Percentiles rank a stretch among this genome's conserved stretches.
These are phyloP conservation scores for Drosophila azteca DNA, from an alignment of 1,140 invertebrate genomes.

Conservation along the genomic window DNA sequence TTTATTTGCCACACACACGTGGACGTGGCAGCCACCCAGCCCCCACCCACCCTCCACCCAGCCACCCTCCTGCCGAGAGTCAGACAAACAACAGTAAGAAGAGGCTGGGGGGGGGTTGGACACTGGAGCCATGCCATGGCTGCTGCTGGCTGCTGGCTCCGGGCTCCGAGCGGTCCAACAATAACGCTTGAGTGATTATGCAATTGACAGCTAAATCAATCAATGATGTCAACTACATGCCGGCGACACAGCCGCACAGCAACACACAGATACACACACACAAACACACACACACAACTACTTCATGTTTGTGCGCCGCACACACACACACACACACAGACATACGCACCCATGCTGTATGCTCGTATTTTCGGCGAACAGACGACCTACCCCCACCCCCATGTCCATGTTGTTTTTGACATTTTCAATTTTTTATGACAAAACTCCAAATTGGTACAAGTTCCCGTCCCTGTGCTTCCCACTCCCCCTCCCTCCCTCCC, in stretches of 20 bases:
- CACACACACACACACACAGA: constrained; percentile 20
- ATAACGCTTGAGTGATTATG: constrained; percentile 83
- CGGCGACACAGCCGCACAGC: constrained; percentile 46
- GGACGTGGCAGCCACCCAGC: constrained; percentile 20
- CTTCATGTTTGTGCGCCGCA: constrained; percentile 16
- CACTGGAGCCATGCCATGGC: too few relatives aligned
- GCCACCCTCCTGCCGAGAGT: constrained; percentile 48
- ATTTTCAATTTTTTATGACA: constrained; percentile 82
- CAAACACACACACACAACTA: background rate
- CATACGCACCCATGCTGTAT: constrained; percentile 34
- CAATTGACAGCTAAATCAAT: constrained; percentile 83
- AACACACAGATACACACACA: constrained; percentile 5
- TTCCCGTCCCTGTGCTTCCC: too few relatives aligned
- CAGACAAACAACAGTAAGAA: constrained; percentile 44
- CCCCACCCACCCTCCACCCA: background rate
- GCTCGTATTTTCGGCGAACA: constrained; percentile 4
- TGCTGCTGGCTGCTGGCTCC: too few relatives aligned
- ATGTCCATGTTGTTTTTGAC: constrained; percentile 72
- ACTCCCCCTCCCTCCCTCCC: background rate
- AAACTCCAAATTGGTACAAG: constrained; percentile 75
- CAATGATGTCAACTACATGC: constrained; percentile 83
- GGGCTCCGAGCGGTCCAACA: constrained; percentile 67
- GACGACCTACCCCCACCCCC: constrained; percentile 1
- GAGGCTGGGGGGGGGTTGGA: too few relatives aligned
- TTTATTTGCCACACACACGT: constrained; percentile 72